Percentiles rank a stretch among this genome's conserved stretches.
These are phyloP conservation scores for Spatulosminthurus flaviceps DNA, from an alignment of 2,888 invertebrate genomes.

Conservation along the genomic window DNA sequence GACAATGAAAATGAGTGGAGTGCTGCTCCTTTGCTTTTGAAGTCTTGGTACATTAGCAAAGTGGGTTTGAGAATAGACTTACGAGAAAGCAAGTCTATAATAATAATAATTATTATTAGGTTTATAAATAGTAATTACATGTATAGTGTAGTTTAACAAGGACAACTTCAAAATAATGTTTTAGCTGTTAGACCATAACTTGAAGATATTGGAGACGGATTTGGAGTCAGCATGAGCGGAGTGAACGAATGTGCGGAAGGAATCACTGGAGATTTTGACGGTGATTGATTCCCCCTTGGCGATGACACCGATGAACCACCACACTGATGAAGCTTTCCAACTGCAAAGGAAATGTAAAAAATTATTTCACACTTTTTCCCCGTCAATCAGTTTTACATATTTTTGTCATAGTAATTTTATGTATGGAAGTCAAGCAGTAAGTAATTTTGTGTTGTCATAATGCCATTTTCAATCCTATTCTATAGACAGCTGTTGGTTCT, in stretches of 20 bases:
- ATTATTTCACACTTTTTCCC: too few relatives aligned
- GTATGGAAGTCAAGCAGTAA: too few relatives aligned
- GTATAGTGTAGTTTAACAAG: too few relatives aligned
- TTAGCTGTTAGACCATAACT: slow-evolving; percentile 63
- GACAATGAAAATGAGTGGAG: background rate
- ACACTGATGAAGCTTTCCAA: slow-evolving; percentile 62
- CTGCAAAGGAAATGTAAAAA: slow-evolving; percentile 51
- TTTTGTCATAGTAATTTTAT: too few relatives aligned
- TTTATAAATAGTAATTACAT: background rate
- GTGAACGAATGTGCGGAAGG: slow-evolving; percentile 63
- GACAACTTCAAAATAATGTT: slow-evolving; percentile 63
- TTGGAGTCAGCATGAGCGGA: slow-evolving; percentile 64
- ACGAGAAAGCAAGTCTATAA: slow-evolving; percentile 24
- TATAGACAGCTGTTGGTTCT: too few relatives aligned
- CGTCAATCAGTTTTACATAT: too few relatives aligned
- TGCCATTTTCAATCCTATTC: too few relatives aligned
- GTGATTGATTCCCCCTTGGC: slow-evolving; percentile 62
- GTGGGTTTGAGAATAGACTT: background rate
- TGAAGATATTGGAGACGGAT: slow-evolving; percentile 64
- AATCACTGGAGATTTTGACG: slow-evolving; percentile 64
- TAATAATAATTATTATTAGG: slow-evolving; percentile 23
- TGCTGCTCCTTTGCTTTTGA: background rate
- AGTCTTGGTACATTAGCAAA: slow-evolving; percentile 19
- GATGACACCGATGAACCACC: slow-evolving; percentile 60
- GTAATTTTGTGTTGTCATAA: too few relatives aligned